Evolutionary conservation across 2,797 vertebrate genomes (phyloP).

Genomic region (Lithobates pipiens): DNA sequence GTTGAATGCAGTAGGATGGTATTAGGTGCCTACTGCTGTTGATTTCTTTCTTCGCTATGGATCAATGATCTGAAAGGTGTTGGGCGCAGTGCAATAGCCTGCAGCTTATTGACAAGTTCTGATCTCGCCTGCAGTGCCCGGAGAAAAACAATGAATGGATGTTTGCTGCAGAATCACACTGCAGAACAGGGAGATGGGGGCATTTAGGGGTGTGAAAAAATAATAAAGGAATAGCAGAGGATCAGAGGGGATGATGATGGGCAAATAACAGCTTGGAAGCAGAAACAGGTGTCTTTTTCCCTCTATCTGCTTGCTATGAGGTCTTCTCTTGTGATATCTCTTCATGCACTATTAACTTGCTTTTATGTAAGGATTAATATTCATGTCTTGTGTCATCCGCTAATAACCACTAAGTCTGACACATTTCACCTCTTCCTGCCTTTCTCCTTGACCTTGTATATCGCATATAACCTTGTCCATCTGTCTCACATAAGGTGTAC

Average conservation of each 20-base stretch:
- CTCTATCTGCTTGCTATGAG: no score
- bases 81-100: conserved; percentile 38
- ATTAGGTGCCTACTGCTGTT: background rate
- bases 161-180: conserved; percentile 47
- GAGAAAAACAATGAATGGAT: conserved; percentile 36
- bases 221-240: background rate
- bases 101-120: conserved; percentile 56
- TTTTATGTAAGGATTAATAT: no score
- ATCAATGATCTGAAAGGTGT: conserved; percentile 38
- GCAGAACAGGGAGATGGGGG: conserved; percentile 41
- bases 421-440: background rate
- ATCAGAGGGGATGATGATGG: background rate
- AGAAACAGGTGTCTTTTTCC: conserved; percentile 16
- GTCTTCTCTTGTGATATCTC: background rate
- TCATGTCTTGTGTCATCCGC: background rate
- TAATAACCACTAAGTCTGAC: background rate
- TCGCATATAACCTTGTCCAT: background rate
- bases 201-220: background rate
- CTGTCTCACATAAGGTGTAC: background rate
- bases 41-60: background rate
- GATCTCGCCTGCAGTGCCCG: conserved; percentile 46
- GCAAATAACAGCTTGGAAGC: background rate
- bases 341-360: no score
- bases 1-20: conserved; percentile 23
- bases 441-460: conserved; percentile 2